Base-by-base conservation (phyloP, 2,797 vertebrate genomes). In the Schizopygopsis malacanthus region DNA sequence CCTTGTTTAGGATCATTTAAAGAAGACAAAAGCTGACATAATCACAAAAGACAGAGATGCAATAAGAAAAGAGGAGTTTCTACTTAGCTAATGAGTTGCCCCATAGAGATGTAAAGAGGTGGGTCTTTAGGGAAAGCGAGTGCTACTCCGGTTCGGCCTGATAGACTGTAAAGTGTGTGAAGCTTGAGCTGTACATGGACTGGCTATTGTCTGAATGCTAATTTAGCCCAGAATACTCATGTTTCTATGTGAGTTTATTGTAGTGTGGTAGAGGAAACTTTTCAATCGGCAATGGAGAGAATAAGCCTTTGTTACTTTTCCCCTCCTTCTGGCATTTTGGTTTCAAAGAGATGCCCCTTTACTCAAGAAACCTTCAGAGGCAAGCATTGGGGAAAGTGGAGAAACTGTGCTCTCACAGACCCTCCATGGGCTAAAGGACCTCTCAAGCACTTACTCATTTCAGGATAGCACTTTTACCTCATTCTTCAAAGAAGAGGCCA, bases 41-140 rank as follows among this genome's bases (percentile, higher is more conserved):
- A 87, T 88, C 92, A 96, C 95, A 96, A 96, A 95, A 93, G 94
- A 93, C 95, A 93, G 94, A 93, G 92, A 94, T 94, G 92, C 92
- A 73, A 88, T 91, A 94, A 96, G 95, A 96, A 95, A 97, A 97
- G 95, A 96, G 94, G 93, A 94, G 94, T 94, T 96, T 96, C 96
- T 96, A 96, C 95, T 95, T 95, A 96, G 95, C 95, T 97, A 98
- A 98, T 93, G 95, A 97, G 96, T 94, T 94, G 91, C 91, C 93
- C 94, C 92, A 95, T 96, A 96, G 93, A 95, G 90, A 96, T 97
- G 97, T 96, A 95, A 96, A 96, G 88, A 93, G 91, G 85, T 90
- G 92, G 91, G 94, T 93, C 91, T 94, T 95, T 94, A 94, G 93
- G 92, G 86, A 90, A 90, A 93, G 90, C 86, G 54, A 93, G 89